phyloP scores from a whole-genome alignment of 2,888 invertebrate species.

The Arrhopalites spinosus region DNA sequence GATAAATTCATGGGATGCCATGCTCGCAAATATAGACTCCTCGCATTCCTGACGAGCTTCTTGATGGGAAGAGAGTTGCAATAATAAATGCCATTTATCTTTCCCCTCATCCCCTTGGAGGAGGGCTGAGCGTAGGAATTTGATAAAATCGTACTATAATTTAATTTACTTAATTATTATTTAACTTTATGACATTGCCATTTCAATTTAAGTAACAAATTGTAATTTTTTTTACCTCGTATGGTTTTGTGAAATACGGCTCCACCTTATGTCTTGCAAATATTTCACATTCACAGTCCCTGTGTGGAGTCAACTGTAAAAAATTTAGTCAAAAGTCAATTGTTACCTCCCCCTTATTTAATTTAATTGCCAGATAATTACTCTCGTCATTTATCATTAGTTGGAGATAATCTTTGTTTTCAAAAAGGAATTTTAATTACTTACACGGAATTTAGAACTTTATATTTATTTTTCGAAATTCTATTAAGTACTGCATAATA shows the following conservation, averaged over 20 bases:
- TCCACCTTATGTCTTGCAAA: slow-evolving; percentile 42
- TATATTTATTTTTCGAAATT: too few relatives aligned
- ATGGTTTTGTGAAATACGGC: slow-evolving; percentile 47
- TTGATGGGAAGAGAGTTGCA: slow-evolving; percentile 68
- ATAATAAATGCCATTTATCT: slow-evolving; percentile 64
- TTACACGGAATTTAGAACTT: too few relatives aligned
- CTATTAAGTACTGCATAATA: neutral
- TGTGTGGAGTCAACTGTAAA: slow-evolving; percentile 41
- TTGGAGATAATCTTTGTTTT: too few relatives aligned
- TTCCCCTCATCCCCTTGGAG: slow-evolving; percentile 66
- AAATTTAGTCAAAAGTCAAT: neutral
- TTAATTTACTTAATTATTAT: too few relatives aligned
- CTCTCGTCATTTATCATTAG: too few relatives aligned
- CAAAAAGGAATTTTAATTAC: too few relatives aligned
- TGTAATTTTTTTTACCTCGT: slow-evolving; percentile 57
- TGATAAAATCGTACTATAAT: slow-evolving; percentile 66
- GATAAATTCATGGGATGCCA: slow-evolving; percentile 47
- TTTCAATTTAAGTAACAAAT: too few relatives aligned
- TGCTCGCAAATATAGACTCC: slow-evolving; percentile 34
- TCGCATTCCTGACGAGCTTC: slow-evolving; percentile 65
- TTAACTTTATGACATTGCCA: too few relatives aligned
- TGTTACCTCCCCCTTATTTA: too few relatives aligned
- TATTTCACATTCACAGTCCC: slow-evolving; percentile 50
- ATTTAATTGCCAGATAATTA: too few relatives aligned
- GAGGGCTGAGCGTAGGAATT: slow-evolving; percentile 70